phyloP scores from a whole-genome alignment of 1,140 invertebrate species.

The Caerostris darwini region DNA sequence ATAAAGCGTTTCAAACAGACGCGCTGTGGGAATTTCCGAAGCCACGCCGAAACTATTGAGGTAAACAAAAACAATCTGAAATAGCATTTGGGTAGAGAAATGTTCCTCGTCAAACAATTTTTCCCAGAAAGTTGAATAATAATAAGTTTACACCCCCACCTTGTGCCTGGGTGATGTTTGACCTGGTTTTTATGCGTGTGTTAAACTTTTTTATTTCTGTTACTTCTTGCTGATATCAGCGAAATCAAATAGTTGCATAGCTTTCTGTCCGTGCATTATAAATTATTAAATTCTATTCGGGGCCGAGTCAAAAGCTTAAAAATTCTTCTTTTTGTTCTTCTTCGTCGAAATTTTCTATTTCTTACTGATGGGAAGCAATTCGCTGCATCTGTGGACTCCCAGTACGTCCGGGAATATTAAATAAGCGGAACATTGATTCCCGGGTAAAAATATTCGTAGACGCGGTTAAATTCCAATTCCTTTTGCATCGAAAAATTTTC shows the following conservation, averaged over 20 bases:
- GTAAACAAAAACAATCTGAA: constrained; percentile 32
- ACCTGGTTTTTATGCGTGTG: constrained; percentile 20
- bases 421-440: constrained; percentile 75
- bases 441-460: constrained; percentile 73
- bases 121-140: constrained; percentile 37
- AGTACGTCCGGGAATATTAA: constrained; percentile 66
- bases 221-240: constrained; percentile 31
- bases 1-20: too few species aligned
- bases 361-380: constrained; percentile 69
- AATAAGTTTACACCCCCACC: constrained; percentile 26
- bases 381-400: constrained; percentile 65
- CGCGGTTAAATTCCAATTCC: constrained; percentile 76
- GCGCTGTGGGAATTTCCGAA: not conserved
- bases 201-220: constrained; percentile 22
- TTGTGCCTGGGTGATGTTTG: constrained; percentile 13
- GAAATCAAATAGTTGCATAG: constrained; percentile 52
- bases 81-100: constrained; percentile 2
- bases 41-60: not conserved
- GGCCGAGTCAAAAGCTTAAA: constrained; percentile 60
- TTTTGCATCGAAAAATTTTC: constrained; percentile 65
- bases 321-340: constrained; percentile 56
- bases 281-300: constrained; percentile 74
- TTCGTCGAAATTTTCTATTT: constrained; percentile 62
- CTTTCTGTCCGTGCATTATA: constrained; percentile 67
- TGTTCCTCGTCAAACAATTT: constrained; percentile 17